Percentiles rank a stretch among this genome's conserved stretches.
Evolutionary conservation across 2,113 vertebrate genomes (phyloP).

Genomic region (Leptobrachium leishanense): DNA sequence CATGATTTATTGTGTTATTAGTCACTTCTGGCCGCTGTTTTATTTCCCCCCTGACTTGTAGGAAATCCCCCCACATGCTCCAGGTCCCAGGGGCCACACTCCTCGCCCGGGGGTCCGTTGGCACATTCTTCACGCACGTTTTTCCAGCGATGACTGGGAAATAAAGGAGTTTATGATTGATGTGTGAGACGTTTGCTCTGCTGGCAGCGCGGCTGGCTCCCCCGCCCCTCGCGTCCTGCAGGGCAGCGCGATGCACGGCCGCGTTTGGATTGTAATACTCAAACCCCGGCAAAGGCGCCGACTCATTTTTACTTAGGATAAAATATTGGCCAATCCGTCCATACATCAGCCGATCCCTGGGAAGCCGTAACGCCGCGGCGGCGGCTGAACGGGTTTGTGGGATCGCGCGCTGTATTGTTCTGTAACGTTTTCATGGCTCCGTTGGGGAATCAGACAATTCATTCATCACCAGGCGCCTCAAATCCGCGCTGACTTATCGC

Average conservation of each 20-base stretch:
- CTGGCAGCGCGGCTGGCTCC: conserved; percentile 20
- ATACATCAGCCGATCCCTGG: conserved; percentile 54
- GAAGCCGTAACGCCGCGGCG: conserved; percentile 47
- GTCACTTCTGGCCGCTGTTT: too few species aligned
- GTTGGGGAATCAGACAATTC: conserved; percentile 47
- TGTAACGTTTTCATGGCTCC: conserved; percentile 48
- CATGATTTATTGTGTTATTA: too few species aligned
- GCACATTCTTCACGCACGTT: conserved; percentile 39
- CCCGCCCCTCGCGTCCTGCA: conserved; percentile 30
- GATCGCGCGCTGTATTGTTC: conserved; percentile 17
- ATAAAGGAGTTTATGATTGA: conserved; percentile 48
- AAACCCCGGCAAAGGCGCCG: conserved; percentile 40
- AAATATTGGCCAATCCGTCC: conserved; percentile 58
- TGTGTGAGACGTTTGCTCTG: conserved; percentile 40
- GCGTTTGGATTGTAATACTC: conserved; percentile 52
- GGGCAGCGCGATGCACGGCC: conserved; percentile 52
- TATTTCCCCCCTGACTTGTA: not conserved
- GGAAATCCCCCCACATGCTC: conserved; percentile 1
- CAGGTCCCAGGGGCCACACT: not conserved
- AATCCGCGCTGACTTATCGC: conserved; percentile 57
- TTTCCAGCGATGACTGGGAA: conserved; percentile 34
- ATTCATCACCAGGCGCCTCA: conserved; percentile 56
- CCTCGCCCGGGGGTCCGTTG: conserved; percentile 9
- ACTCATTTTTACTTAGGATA: conserved; percentile 54
- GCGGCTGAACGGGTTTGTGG: conserved; percentile 40